Evolutionary conservation across 2,797 vertebrate genomes (phyloP), one percentile per base, ranked within the genome.

Genomic region (Esox lucius): DNA sequence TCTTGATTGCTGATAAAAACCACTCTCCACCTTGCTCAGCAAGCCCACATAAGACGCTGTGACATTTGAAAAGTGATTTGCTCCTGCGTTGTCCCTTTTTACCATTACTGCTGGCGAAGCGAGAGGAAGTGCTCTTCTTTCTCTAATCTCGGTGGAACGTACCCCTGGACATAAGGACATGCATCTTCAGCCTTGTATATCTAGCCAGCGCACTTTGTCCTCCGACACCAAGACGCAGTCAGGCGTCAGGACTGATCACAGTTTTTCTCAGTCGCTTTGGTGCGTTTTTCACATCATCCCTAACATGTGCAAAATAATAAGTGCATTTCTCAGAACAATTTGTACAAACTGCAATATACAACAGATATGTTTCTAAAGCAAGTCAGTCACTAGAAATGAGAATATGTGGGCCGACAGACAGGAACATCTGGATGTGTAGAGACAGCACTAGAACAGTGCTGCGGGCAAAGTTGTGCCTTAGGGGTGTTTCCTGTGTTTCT

Each of bases 131-230:
- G 75, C 76, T 89, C 82, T n/a, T 82, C 78, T 89, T 82, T 73
- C 83, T 76, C 61, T 90, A 91, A 90, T 90, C 88, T 87, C 74
- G 11, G 2, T 86, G 83, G 87, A 92, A 90, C 87, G 84, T 73
- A 75, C 64, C 72, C 35, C 84, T 83, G 70, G 72, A 81, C 77
- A 77, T 78, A 62, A 77, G 68, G 80, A 86, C 73, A 83, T 68
- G 77, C 69, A 76, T 82, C 59, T 82, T 61, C 71, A 66, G 22
- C 53, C 59, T 56, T 70, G 51, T 51, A 74, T 68, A 78, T 74
- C 71, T 69, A 70, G 56, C 75, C 39, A 26, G 24, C 70, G 72
- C 35, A 78, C 71, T 68, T 69, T 68, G 74, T 80, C 64, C 62
- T 31, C 68, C 70, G 75, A 78, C 69, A 62, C 71, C 75, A 72